Percentiles rank a stretch among this genome's conserved stretches.
phyloP scores from a whole-genome alignment of 2,113 vertebrate species.

The Fukomys damarensis region DNA sequence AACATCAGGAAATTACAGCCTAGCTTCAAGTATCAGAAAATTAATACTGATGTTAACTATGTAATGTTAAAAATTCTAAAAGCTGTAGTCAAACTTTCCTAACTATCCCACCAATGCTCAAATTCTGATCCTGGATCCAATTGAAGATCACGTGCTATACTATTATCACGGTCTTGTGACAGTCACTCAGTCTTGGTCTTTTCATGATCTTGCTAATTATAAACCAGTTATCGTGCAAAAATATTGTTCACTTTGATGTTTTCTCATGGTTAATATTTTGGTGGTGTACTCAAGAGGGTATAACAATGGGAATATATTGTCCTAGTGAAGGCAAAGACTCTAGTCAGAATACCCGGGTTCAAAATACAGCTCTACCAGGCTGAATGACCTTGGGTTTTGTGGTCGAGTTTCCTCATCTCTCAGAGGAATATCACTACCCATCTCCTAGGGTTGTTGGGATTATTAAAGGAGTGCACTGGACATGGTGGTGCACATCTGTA shows the following conservation, averaged over 20 bases:
- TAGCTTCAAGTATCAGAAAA: constrained; percentile 41
- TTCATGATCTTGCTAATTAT: background rate
- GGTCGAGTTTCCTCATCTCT: background rate
- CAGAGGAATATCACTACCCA: background rate
- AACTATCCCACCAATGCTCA: background rate
- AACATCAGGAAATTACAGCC: background rate
- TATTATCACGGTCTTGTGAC: background rate
- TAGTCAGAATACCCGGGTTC: background rate
- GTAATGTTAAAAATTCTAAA: background rate
- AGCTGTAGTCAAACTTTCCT: background rate
- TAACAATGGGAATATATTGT: background rate
- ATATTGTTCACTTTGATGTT: background rate
- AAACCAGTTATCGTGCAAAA: background rate
- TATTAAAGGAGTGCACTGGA: background rate
- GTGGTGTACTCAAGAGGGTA: background rate
- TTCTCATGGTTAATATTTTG: background rate
- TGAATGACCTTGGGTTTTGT: background rate
- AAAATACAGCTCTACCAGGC: background rate
- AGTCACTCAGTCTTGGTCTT: background rate
- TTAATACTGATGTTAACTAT: background rate
- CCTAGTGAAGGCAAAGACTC: background rate
- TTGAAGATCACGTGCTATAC: background rate
- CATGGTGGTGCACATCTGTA: too few relatives aligned
- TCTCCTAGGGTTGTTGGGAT: background rate
- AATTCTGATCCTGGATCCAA: background rate